A percentile compares a stretch with the other conserved stretches of the same genome.
phyloP scores from a whole-genome alignment of 2,113 vertebrate genomes.

The Cisticola juncidis region DNA sequence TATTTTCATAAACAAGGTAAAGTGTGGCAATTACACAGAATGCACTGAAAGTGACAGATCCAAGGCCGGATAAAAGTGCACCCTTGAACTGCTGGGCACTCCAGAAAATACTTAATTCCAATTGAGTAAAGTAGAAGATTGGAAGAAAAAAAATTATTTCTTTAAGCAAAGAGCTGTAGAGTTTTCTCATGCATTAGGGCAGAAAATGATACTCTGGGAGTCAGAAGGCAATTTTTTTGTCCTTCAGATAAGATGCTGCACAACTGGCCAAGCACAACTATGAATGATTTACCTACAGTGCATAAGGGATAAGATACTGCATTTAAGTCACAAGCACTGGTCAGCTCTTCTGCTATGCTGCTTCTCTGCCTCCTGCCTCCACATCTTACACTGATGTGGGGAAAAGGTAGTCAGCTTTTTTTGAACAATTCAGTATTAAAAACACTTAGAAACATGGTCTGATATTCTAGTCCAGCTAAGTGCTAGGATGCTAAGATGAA shows the following conservation, averaged over 20 bases:
- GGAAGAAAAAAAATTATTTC: neutral
- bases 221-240: conserved; percentile 55
- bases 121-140: conserved; percentile 20
- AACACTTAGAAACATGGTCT: neutral
- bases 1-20: conserved; percentile 36
- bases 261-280: conserved; percentile 46
- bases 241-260: conserved; percentile 35
- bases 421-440: neutral
- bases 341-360: neutral
- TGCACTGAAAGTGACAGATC: neutral
- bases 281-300: conserved; percentile 39
- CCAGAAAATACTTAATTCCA: conserved; percentile 56
- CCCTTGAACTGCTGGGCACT: neutral
- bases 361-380: neutral
- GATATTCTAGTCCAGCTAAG: neutral
- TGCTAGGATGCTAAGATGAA: neutral
- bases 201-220: conserved; percentile 47
- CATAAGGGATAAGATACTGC: neutral
- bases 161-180: neutral
- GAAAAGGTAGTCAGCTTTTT: neutral
- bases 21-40: conserved; percentile 8
- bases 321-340: neutral
- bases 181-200: conserved; percentile 9
- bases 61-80: neutral
- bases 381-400: neutral